Conservation (phyloP, 1,140 invertebrate genomes). For the Aphaenogaster floridana region DNA sequence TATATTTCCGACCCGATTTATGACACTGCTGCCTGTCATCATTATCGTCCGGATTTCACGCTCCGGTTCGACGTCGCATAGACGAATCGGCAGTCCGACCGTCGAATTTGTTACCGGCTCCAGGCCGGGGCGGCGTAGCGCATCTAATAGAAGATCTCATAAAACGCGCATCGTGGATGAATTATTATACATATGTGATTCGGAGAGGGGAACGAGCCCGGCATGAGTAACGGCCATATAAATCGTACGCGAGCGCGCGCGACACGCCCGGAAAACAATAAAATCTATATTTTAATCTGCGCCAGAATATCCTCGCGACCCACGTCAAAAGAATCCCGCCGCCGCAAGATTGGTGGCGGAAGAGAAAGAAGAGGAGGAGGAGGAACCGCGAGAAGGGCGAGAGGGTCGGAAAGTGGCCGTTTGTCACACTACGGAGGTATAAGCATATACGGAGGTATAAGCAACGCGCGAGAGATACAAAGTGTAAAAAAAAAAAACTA, state of each 20-base stretch:
- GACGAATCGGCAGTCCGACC: slow-evolving; percentile 62
- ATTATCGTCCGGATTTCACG: slow-evolving; percentile 55
- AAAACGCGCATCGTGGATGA: slow-evolving; percentile 81
- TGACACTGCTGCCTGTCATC: slow-evolving; percentile 64
- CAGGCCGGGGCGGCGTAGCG: slow-evolving; percentile 58
- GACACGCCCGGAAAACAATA: slow-evolving; percentile 83
- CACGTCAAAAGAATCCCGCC: slow-evolving; percentile 71
- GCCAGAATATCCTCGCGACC: slow-evolving; percentile 71
- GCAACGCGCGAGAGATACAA: slow-evolving; percentile 39
- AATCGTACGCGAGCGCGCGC: slow-evolving; percentile 77
- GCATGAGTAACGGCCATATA: slow-evolving; percentile 82
- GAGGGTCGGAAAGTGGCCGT: slow-evolving; percentile 72
- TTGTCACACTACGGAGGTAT: slow-evolving; percentile 79
- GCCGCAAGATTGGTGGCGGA: slow-evolving; percentile 63
- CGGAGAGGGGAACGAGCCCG: slow-evolving; percentile 53
- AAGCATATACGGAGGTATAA: slow-evolving; percentile 52
- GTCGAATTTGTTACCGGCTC: slow-evolving; percentile 73
- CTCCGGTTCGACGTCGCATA: slow-evolving; percentile 41
- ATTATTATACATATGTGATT: slow-evolving; percentile 82
- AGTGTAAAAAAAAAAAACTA: slow-evolving; percentile 22
- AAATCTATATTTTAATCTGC: slow-evolving; percentile 86
- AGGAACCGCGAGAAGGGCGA: slow-evolving; percentile 57
- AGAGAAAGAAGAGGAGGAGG: slow-evolving; percentile 57
- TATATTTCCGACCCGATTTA: slow-evolving; percentile 64
- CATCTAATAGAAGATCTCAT: slow-evolving; percentile 81